Base-by-base conservation (phyloP, 2,797 vertebrate species). In the Myotis myotis region DNA sequence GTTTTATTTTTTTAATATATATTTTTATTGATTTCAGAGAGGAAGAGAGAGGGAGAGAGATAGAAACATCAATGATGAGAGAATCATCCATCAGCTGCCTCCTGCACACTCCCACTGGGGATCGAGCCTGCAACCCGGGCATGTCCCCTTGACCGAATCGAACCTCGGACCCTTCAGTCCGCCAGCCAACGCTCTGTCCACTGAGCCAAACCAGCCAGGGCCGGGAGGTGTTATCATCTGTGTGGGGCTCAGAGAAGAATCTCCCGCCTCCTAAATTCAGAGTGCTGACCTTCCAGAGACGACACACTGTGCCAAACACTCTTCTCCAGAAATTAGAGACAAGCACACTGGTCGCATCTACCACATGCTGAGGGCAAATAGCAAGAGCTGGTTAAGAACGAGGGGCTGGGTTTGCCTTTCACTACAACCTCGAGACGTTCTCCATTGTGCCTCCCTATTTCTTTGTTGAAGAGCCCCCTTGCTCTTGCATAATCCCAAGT, bases 381-480 rank as follows among this genome's bases (percentile, higher is more conserved):
- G 93, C 47, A 85, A 49, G 4, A 23, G 79, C 0, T 23, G 53
- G 51, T 89, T 51, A 51, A 80, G 83, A 96, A 51, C 25, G 68
- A 93, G 87, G 55, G 2, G 25, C 4, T 22, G 28, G 15, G n/a
- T 84, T 30, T 89, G 66, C 68, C 88, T 82, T 76, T 88, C 64
- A 64, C 70, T 13, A 60, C 8, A 55, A 70, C 87, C 82, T 72
- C 81, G 78, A 60, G 22, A 68, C 22, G 51, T 30, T 76, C 55
- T 82, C 71, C 38, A 57, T 0, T 41, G 41, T 36, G 60, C n/a
- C 10, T 89, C 88, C 23, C 1, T 11, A 3, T 51, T 36, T 81
- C 88, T 88, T 75, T 93, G 76, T 15, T 93, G 49, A 93, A 72
- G 28, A 93, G 64, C 62, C 78, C 80, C 28, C 12, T n/a, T 82